These are phyloP conservation scores for Odobenus rosmarus DNA, from an alignment of 2,113 vertebrate species.

Conservation along the genomic window DNA sequence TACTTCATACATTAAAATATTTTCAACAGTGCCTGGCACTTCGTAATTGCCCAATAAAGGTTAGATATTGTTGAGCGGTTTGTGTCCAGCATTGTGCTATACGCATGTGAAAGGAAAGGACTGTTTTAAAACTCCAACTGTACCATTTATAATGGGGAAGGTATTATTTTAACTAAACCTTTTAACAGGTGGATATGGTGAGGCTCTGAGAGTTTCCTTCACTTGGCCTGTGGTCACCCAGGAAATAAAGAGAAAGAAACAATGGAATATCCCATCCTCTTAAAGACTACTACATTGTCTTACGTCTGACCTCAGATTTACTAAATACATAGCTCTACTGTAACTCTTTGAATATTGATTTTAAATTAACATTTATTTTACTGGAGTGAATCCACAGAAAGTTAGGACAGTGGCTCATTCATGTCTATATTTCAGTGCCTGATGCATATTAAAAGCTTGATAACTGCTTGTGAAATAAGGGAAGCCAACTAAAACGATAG, in stretches of 20 bases:
- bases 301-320: background rate
- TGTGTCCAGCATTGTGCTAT: background rate
- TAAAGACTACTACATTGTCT: background rate
- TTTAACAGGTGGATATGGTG: background rate
- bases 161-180: background rate
- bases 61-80: conserved; percentile 10
- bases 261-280: background rate
- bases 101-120: background rate
- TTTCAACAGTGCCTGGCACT: background rate
- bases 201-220: background rate
- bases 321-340: background rate
- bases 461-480: background rate
- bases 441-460: background rate
- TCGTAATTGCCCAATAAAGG: background rate
- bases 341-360: conserved; percentile 12
- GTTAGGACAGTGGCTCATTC: background rate
- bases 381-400: background rate
- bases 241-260: conserved; percentile 22
- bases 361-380: conserved; percentile 25
- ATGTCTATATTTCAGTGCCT: background rate
- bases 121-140: conserved; percentile 8
- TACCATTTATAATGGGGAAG: background rate
- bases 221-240: background rate
- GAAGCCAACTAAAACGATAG: background rate
- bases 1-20: background rate